A percentile compares a stretch with the other conserved stretches of the same genome.
These are phyloP conservation scores for Tineola bisselliella DNA, from an alignment of 2,888 invertebrate species.

Conservation along the genomic window DNA sequence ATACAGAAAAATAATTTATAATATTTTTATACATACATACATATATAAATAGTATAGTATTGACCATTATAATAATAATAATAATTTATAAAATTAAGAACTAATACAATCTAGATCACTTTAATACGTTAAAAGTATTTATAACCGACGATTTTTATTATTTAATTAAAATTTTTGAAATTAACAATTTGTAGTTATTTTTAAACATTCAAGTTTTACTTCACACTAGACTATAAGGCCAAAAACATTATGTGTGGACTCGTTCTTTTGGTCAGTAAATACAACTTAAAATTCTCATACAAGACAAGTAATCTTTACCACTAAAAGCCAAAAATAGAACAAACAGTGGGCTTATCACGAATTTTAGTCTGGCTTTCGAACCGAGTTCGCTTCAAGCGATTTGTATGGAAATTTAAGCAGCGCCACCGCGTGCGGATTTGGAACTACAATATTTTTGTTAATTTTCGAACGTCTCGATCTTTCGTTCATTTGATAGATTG, in stretches of 20 bases:
- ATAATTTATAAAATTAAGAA: conserved; percentile 58
- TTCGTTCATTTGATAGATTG: no score
- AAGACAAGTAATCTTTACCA: no score
- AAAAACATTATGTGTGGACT: conserved; percentile 30
- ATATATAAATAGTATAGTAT: conserved; percentile 20
- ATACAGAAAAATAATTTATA: conserved; percentile 62
- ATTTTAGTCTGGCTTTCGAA: no score
- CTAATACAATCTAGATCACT: conserved; percentile 59
- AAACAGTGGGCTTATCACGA: no score
- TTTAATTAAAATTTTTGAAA: conserved; percentile 34
- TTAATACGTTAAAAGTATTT: conserved; percentile 67
- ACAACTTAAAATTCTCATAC: no score
- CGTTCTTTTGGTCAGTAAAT: not conserved
- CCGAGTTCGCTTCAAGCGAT: no score
- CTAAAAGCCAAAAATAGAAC: no score
- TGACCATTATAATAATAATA: conserved; percentile 23
- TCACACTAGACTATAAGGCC: conserved; percentile 64
- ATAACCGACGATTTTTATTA: conserved; percentile 59
- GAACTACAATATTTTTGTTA: no score
- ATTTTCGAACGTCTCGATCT: no score
- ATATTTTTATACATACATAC: conserved; percentile 56
- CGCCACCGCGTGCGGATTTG: no score
- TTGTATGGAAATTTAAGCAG: no score
- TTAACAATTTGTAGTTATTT: not conserved
- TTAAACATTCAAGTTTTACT: conserved; percentile 31